A percentile compares a stretch with the other conserved stretches of the same genome.
phyloP scores from a whole-genome alignment of 2,797 vertebrate genomes.

The Coluber constrictor region DNA sequence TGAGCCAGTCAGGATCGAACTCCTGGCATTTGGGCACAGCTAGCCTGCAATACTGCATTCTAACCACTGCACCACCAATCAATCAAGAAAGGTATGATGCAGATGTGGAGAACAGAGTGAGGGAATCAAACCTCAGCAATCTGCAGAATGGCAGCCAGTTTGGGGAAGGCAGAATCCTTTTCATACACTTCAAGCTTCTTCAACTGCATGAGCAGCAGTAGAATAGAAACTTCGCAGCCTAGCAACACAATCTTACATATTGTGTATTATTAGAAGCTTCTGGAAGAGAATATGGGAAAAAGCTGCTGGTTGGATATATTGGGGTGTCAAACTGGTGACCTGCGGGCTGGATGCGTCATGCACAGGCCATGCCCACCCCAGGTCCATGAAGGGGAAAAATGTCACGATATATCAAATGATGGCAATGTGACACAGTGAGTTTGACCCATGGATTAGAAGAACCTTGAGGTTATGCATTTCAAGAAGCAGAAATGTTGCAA shows the following conservation, averaged over 20 bases:
- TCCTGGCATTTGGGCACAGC: background rate
- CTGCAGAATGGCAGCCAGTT: background rate
- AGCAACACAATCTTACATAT: background rate
- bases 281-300: background rate
- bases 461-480: background rate
- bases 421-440: no score
- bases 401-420: no score
- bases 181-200: background rate
- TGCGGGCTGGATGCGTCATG: no score
- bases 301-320: background rate
- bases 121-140: background rate
- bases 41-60: background rate
- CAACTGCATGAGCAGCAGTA: background rate
- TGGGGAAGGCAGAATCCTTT: background rate
- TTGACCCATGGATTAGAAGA: background rate
- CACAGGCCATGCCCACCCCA: no score
- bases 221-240: background rate
- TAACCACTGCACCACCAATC: background rate
- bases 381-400: no score
- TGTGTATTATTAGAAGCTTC: background rate
- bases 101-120: background rate
- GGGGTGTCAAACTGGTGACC: no score
- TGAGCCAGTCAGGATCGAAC: background rate
- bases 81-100: background rate
- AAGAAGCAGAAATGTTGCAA: background rate